Base-by-base conservation (phyloP, 2,888 invertebrate species). In the Caenorhabditis sulstoni region DNA sequence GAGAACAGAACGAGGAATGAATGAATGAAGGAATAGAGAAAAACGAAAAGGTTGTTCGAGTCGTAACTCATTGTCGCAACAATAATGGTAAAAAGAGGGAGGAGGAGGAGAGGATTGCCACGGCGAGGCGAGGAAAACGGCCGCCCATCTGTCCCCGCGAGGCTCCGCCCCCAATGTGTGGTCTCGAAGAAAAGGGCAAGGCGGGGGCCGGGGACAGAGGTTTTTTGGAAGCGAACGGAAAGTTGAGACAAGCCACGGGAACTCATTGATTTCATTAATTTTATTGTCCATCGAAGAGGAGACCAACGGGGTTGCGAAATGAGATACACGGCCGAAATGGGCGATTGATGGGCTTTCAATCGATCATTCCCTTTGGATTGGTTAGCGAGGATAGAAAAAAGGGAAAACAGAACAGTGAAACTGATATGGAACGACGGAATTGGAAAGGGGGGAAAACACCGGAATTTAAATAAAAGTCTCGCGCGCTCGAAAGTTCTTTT, bases 211-310 rank as follows among this genome's bases (percentile, higher is more conserved):
- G 29, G 7, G 7, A 29, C 29, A 29, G 29, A 5, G 29, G 29
- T 12, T 53, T 14, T 37, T 35, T 12, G 22, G 55, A 35, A 20
- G 39, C 12, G 47, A 49, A 61, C 35, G 35, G 29, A 47, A 49
- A n/a, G 29, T 29, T 29, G 29, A 18, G 62, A 20, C 18, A 67
- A 50, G n/a, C 16, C 16, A 47, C 18, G 29, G 47, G 47, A 53
- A 53, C 53, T 61, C 70, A 37, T 61, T 70, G 70, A 68, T 68
- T 52, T 39, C 49, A 67, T 67, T 68, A 68, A 59, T 55, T 68
- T 68, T 59, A 68, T 68, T 1, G 68, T 18, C 57, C 12, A 45
- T 23, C 29, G 7, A 23, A 29, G 9, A 18, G 22, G 29, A 29
- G 11, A 39, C 23, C 18, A 12, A 20, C 52, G 8, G 23, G 45